Evolutionary conservation across 1,140 invertebrate genomes (phyloP).

Genomic region (Acarapis woodi): DNA sequence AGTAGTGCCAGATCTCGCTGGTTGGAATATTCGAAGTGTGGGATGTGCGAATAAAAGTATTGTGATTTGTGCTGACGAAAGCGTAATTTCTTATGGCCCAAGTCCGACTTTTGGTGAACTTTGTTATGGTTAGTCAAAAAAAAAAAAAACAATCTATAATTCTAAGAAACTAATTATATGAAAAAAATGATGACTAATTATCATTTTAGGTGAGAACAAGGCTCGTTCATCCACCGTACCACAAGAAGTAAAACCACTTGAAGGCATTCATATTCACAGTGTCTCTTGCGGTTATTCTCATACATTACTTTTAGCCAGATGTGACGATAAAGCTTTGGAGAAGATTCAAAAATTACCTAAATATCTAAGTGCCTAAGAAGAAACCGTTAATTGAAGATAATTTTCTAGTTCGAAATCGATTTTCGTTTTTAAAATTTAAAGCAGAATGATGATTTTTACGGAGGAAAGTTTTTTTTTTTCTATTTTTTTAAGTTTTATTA

Average conservation of each 20-base stretch:
- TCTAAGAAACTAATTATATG: no score
- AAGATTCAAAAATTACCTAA: constrained; percentile 29
- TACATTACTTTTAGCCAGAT: constrained; percentile 35
- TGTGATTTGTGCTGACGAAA: constrained; percentile 59
- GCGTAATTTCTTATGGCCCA: constrained; percentile 61
- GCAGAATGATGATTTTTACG: no score
- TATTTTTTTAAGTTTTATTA: no score
- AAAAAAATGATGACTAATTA: no score
- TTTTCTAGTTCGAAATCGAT: no score
- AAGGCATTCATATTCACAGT: constrained; percentile 43
- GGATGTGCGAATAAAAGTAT: constrained; percentile 33
- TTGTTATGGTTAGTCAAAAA: no score
- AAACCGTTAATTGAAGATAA: no score
- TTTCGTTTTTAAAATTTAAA: no score
- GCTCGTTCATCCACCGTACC: constrained; percentile 49
- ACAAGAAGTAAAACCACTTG: constrained; percentile 56
- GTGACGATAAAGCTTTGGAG: constrained; percentile 30
- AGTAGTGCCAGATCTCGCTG: constrained; percentile 59
- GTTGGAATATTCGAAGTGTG: constrained; percentile 58
- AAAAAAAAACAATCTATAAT: no score
- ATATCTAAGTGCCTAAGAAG: no score
- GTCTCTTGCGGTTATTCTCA: constrained; percentile 56
- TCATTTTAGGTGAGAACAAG: constrained; percentile 48
- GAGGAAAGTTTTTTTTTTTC: no score
- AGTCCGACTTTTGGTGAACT: constrained; percentile 72